Conservation (phyloP, 2,113 vertebrate genomes). For the Corythoichthys haematopterus region DNA sequence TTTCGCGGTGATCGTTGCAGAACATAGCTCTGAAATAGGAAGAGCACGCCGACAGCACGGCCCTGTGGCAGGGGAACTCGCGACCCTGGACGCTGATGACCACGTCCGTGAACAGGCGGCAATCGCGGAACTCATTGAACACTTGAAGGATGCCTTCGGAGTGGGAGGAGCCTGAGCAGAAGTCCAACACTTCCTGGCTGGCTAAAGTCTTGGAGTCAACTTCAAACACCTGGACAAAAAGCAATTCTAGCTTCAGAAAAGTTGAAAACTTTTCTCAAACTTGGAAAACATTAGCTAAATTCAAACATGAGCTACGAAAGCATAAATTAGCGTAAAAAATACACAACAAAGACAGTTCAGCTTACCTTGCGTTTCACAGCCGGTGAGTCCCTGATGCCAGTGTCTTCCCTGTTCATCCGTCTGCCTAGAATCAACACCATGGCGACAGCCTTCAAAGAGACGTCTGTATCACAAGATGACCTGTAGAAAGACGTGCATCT, state of each 20-base stretch:
- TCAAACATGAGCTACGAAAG: no score
- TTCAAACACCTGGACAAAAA: slow-evolving; percentile 84
- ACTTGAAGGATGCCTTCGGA: slow-evolving; percentile 93
- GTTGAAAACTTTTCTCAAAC: not conserved
- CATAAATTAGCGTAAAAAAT: not conserved
- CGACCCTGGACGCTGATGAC: slow-evolving; percentile 91
- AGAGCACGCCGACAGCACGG: slow-evolving; percentile 90
- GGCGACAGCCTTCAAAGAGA: slow-evolving; percentile 69
- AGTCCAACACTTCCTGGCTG: slow-evolving; percentile 88
- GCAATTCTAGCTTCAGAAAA: not conserved
- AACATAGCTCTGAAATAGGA: slow-evolving; percentile 97
- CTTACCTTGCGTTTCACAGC: slow-evolving; percentile 91
- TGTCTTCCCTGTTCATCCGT: slow-evolving; percentile 90
- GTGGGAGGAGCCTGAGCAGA: slow-evolving; percentile 88
- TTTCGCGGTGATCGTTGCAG: slow-evolving; percentile 90
- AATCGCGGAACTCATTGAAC: slow-evolving; percentile 94
- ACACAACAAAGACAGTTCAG: not conserved
- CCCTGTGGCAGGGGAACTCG: slow-evolving; percentile 92
- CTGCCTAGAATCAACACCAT: slow-evolving; percentile 98
- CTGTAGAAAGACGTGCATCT: slow-evolving; percentile 15
- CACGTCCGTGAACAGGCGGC: slow-evolving; percentile 89
- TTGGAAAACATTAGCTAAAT: not conserved
- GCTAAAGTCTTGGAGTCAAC: slow-evolving; percentile 85
- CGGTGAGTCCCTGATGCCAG: slow-evolving; percentile 87
- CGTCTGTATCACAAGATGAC: slow-evolving; percentile 13